Conservation (phyloP, 2,113 vertebrate genomes). For the Carlito syrichta region DNA sequence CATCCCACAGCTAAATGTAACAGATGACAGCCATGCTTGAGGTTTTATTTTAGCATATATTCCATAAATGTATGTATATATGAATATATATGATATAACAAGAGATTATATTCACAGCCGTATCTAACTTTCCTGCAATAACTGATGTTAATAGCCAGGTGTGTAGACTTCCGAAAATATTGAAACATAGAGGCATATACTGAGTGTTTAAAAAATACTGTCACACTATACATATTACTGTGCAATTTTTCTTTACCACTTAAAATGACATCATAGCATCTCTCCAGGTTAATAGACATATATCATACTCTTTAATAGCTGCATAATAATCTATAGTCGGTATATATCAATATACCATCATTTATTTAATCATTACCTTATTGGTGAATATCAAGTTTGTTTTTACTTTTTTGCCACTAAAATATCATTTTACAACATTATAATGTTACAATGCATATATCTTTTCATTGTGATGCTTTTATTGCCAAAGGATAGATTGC, state of each 20-base stretch:
- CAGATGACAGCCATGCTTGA: neutral
- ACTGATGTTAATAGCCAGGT: neutral
- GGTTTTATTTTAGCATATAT: conserved; percentile 25
- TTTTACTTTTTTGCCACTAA: conserved; percentile 23
- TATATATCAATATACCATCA: neutral
- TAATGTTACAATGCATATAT: neutral
- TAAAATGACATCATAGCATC: neutral
- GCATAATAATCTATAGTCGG: neutral
- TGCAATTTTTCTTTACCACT: neutral
- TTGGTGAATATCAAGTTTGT: neutral
- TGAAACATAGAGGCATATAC: neutral
- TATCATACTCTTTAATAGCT: neutral
- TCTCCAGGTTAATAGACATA: neutral
- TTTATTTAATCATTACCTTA: neutral
- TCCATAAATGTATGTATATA: neutral
- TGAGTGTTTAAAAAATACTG: neutral
- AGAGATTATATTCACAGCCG: neutral
- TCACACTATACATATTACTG: neutral
- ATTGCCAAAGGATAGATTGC: neutral
- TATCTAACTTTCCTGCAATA: neutral
- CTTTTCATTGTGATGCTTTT: conserved; percentile 6
- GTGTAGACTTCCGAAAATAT: neutral
- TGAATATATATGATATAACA: neutral
- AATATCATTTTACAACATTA: neutral
- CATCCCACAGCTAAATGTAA: neutral